phyloP scores from a whole-genome alignment of 2,888 invertebrate genomes.

The Agelastica alni region DNA sequence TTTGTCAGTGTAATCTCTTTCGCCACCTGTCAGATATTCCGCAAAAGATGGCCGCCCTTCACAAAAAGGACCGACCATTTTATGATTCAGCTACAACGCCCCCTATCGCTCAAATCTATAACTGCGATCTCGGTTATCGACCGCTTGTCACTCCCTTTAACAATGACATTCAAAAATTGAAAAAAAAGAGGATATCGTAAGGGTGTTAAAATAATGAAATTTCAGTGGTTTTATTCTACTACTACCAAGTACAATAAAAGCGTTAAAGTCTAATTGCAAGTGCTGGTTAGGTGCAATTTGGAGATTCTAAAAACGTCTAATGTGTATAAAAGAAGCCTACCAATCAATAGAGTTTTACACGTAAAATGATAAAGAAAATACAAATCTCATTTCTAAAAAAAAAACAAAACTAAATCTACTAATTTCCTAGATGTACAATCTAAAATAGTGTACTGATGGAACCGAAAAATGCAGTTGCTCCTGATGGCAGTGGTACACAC shows the following conservation, averaged over 20 bases:
- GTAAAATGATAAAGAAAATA: conserved; percentile 13
- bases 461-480: conserved; percentile 13
- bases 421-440: conserved; percentile 7
- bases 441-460: conserved; percentile 9
- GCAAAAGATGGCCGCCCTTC: conserved; percentile 28
- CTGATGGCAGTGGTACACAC: conserved; percentile 5
- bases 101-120: neutral
- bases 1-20: conserved; percentile 10
- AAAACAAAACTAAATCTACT: conserved; percentile 15
- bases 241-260: conserved; percentile 39
- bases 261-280: conserved; percentile 22
- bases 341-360: conserved; percentile 36
- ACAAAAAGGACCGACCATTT: neutral
- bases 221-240: conserved; percentile 37
- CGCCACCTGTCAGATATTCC: conserved; percentile 17
- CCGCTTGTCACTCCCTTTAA: conserved; percentile 35
- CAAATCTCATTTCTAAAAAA: conserved; percentile 5
- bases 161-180: conserved; percentile 26
- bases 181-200: conserved; percentile 9
- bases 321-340: conserved; percentile 21
- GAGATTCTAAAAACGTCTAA: conserved; percentile 22
- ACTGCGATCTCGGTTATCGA: conserved; percentile 19
- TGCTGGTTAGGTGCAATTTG: conserved; percentile 24
- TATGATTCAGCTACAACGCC: conserved; percentile 1
- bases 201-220: conserved; percentile 1